Evolutionary conservation across 2,113 vertebrate genomes (phyloP), one percentile per base, ranked within the genome.

Genomic region (Charina bottae): DNA sequence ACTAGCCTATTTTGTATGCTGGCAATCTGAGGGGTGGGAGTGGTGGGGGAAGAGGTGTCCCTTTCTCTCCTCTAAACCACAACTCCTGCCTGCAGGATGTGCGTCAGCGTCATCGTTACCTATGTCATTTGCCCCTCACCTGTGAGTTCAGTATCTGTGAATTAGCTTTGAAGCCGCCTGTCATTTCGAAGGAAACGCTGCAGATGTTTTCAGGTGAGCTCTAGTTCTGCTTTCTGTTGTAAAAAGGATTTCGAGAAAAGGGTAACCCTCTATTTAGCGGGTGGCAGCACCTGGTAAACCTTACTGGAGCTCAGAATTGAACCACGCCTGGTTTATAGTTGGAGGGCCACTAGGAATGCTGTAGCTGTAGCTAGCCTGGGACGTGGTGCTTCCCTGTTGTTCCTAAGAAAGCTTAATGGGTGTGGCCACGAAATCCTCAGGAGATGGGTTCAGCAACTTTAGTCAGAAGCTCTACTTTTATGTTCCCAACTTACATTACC

Each of bases 111-210:
- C 98, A 99, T 94, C 98, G 99, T 62, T 99, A 99, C 88, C 98
- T 99, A 84, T 98, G 98, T 94, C 99, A 99, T 94, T 97, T 99
- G 97, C 99, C 99, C 0, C 99, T 99, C 93, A 99, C 99, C 17
- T 99, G 99, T n/a, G 99, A 99, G 97, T 99, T 99, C 97, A 99
- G 99, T 96, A 99, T 99, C 95, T 99, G 99, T 96, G 99, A 99
- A 94, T 96, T 99, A 85, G 98, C 98, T 89, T 97, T 99, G 93
- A 98, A 99, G 96, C 99, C 98, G 0, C 99, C 99, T 6, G 33
- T 98, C 83, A 96, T 99, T 94, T 99, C 99, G 55, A 98, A 98
- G 95, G 99, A 99, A 96, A 99, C 99, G 19, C 96, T 99, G 87
- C 98, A 98, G 96, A 97, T 98, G 89, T 99, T 99, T 91, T 98